Evolutionary conservation across 2,888 invertebrate species (phyloP).

Genomic region (Dryomyza anilis): DNA sequence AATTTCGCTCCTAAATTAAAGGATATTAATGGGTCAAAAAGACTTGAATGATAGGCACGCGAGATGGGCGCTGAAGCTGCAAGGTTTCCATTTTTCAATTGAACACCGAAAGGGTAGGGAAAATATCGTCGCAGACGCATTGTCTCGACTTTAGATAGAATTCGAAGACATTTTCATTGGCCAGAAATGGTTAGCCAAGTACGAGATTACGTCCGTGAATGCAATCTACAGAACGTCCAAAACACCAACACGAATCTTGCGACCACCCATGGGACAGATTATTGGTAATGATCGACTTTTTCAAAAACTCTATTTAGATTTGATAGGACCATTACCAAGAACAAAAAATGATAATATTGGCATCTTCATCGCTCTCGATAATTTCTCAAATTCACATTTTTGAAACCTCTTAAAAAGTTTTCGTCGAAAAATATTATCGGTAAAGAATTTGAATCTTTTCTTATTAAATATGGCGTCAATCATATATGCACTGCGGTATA

Average conservation of each 20-base stretch:
- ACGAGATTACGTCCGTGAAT: background rate
- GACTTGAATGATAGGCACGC: background rate
- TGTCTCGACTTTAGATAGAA: background rate
- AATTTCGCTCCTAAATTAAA: too few species aligned
- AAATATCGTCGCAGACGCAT: background rate
- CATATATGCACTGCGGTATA: background rate
- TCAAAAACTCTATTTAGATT: constrained; percentile 21
- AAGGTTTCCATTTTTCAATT: background rate
- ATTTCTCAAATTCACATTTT: constrained; percentile 19
- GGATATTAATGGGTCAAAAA: background rate
- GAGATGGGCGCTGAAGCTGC: background rate
- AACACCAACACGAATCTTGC: background rate
- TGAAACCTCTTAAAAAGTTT: constrained; percentile 14
- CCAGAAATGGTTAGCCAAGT: constrained; percentile 9
- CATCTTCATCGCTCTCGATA: constrained; percentile 21
- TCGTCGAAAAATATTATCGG: background rate
- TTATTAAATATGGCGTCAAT: background rate
- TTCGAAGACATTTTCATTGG: too few species aligned
- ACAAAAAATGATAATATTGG: constrained; percentile 11
- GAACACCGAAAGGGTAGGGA: background rate
- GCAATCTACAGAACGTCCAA: too few species aligned
- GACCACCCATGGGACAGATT: constrained; percentile 12
- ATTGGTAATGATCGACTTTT: constrained; percentile 17
- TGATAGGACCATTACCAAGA: constrained; percentile 17
- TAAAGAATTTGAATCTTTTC: background rate